Evolutionary conservation across 2,888 invertebrate genomes (phyloP).

Genomic region (Acrobasis consociella): DNA sequence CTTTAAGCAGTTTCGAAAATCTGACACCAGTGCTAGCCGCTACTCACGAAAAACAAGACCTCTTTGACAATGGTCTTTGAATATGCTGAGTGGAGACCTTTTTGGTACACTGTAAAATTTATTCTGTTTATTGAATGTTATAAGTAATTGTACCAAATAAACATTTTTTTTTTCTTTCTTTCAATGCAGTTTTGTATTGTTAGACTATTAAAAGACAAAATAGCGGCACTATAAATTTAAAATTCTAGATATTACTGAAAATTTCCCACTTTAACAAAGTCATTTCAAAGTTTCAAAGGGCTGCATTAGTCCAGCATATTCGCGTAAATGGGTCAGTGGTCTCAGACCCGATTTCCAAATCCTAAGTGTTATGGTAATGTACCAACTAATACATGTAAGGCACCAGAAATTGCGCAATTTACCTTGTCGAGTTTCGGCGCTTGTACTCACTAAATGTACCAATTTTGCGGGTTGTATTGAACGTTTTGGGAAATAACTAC

Average conservation of each 20-base stretch:
- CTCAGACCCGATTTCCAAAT: neutral
- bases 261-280: neutral
- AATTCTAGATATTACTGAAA: neutral
- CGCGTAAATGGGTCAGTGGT: neutral
- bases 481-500: slow-evolving; percentile 1
- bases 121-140: too few relatives aligned
- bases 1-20: too few relatives aligned
- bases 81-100: too few relatives aligned
- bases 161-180: too few relatives aligned
- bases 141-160: too few relatives aligned
- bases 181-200: too few relatives aligned
- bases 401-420: slow-evolving; percentile 33
- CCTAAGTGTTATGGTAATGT: slow-evolving; percentile 33
- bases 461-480: neutral
- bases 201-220: too few relatives aligned
- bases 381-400: slow-evolving; percentile 37
- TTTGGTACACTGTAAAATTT: too few relatives aligned
- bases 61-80: too few relatives aligned
- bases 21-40: too few relatives aligned
- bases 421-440: slow-evolving; percentile 18
- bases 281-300: neutral
- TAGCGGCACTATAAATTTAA: neutral
- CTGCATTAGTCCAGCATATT: neutral
- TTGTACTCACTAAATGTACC: neutral
- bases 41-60: too few relatives aligned